Percentiles rank a stretch among this genome's conserved stretches.
These are phyloP conservation scores for Stenotaenia linearis DNA, from an alignment of 2,888 invertebrate species.

Conservation along the genomic window DNA sequence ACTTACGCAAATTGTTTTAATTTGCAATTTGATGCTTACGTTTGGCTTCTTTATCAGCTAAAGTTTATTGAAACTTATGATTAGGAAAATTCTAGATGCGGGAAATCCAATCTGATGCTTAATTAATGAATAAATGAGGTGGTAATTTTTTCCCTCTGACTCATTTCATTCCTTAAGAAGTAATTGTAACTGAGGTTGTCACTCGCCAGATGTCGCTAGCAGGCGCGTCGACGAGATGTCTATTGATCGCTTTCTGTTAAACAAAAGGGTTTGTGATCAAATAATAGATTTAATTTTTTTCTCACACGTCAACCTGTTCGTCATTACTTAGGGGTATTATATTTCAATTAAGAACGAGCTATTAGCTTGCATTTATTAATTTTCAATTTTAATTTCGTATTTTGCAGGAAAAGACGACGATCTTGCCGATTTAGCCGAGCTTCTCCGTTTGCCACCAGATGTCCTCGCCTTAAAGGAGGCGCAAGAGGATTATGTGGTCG, in stretches of 20 bases:
- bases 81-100: not conserved
- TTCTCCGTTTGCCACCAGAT: slow-evolving; percentile 28
- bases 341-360: not conserved
- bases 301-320: not conserved
- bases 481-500: slow-evolving; percentile 13
- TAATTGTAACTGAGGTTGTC: not conserved
- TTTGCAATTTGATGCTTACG: not conserved
- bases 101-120: not conserved
- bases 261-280: not conserved
- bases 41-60: not conserved
- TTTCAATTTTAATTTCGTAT: not conserved
- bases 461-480: slow-evolving; percentile 21
- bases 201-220: not conserved
- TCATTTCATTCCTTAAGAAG: not conserved
- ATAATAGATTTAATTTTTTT: not conserved
- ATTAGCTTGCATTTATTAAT: not conserved
- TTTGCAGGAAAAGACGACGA: slow-evolving; percentile 30
- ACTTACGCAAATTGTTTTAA: not conserved
- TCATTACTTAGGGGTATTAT: not conserved
- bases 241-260: not conserved
- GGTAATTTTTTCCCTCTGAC: not conserved
- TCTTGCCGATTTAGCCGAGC: slow-evolving; percentile 24
- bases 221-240: not conserved
- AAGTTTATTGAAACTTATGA: not conserved
- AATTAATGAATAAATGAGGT: not conserved